Evolutionary conservation across 2,113 vertebrate genomes (phyloP).

Genomic region (Aptenodytes patagonicus): DNA sequence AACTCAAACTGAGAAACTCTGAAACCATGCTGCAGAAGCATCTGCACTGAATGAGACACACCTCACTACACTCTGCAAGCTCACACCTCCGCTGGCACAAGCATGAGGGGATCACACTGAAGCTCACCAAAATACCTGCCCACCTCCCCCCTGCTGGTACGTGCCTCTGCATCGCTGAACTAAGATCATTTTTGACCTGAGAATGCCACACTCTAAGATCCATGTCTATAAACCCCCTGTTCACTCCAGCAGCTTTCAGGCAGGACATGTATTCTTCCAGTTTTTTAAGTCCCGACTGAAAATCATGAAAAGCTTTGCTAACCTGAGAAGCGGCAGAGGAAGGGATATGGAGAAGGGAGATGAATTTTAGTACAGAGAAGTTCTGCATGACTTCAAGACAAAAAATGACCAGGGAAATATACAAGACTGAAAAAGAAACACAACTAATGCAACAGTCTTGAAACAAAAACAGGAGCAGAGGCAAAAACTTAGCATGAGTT

Average conservation of each 20-base stretch:
- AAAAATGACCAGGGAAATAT: background rate
- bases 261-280: background rate
- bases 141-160: background rate
- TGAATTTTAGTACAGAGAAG: background rate
- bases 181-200: background rate
- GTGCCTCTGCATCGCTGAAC: background rate
- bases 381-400: background rate
- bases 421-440: background rate
- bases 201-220: accelerated
- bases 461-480: background rate
- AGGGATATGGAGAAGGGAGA: background rate
- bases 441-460: background rate
- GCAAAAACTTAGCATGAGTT: background rate
- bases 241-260: background rate
- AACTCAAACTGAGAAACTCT: background rate
- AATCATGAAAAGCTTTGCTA: background rate
- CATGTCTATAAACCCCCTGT: background rate
- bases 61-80: background rate
- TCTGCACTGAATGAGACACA: background rate
- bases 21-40: background rate
- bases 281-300: background rate
- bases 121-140: background rate
- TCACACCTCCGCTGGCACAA: background rate
- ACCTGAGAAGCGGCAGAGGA: background rate
- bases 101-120: background rate